Evolutionary conservation across 2,113 vertebrate genomes (phyloP).

Genomic region (Nicator chloris): DNA sequence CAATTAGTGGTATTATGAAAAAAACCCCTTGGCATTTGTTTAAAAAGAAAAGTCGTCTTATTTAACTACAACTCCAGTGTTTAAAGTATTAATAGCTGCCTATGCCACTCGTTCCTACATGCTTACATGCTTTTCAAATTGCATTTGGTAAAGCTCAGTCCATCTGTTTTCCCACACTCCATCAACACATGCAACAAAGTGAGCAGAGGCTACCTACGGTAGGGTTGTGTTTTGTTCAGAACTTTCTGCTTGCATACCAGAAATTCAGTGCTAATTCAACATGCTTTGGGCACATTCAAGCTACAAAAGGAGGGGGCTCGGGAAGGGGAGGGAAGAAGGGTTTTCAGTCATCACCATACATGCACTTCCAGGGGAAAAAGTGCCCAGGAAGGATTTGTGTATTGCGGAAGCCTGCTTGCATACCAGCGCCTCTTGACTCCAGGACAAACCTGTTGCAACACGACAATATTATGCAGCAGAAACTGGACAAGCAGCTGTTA

Average conservation of each 20-base stretch:
- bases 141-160: slow-evolving; percentile 48
- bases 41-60: slow-evolving; percentile 5
- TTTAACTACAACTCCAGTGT: slow-evolving; percentile 1
- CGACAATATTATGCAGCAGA: background rate
- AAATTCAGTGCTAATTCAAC: slow-evolving; percentile 51
- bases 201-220: slow-evolving; percentile 36
- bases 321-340: background rate
- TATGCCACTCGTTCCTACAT: slow-evolving; percentile 42
- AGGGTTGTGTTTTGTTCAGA: background rate
- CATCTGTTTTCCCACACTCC: slow-evolving; percentile 72
- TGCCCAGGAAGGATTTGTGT: background rate
- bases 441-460: background rate
- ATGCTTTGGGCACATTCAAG: background rate
- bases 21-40: background rate
- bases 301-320: background rate
- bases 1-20: background rate
- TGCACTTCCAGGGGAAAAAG: rapidly evolving
- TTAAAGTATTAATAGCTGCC: slow-evolving; percentile 33
- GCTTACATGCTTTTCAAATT: slow-evolving; percentile 62
- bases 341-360: background rate
- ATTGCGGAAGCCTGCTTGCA: rapidly evolving
- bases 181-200: background rate
- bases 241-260: slow-evolving; percentile 63
- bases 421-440: background rate
- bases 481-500: background rate